phyloP scores from a whole-genome alignment of 2,113 vertebrate genomes.

The Sakesphorus luctuosus region DNA sequence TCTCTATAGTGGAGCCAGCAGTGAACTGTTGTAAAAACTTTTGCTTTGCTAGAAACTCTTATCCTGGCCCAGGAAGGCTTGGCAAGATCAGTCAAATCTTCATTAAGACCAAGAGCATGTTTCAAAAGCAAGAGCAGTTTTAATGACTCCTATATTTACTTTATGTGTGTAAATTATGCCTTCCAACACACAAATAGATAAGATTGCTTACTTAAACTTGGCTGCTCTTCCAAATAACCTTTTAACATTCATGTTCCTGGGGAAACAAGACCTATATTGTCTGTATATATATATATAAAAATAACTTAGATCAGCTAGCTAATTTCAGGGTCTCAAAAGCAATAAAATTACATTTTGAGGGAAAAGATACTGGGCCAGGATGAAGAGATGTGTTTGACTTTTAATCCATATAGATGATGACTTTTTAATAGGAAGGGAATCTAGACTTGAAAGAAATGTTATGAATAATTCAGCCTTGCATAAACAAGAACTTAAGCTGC shows the following conservation, averaged over 20 bases:
- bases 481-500: neutral
- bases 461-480: neutral
- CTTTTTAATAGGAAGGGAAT: neutral
- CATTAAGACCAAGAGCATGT: neutral
- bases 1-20: neutral
- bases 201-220: neutral
- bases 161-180: neutral
- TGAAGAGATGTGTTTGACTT: neutral
- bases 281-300: neutral
- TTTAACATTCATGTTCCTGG: neutral
- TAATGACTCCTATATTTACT: neutral
- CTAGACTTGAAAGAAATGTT: neutral
- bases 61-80: neutral
- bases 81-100: neutral
- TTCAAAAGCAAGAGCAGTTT: neutral
- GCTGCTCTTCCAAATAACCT: neutral
- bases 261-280: neutral
- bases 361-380: neutral
- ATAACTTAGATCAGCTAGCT: neutral
- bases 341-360: neutral
- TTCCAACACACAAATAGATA: neutral
- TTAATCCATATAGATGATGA: neutral
- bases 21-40: neutral
- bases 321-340: neutral
- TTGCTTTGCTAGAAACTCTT: neutral